Evolutionary conservation across 2,113 vertebrate genomes (phyloP), one percentile per base, ranked within the genome.

Genomic region (Brachyistius frenatus): DNA sequence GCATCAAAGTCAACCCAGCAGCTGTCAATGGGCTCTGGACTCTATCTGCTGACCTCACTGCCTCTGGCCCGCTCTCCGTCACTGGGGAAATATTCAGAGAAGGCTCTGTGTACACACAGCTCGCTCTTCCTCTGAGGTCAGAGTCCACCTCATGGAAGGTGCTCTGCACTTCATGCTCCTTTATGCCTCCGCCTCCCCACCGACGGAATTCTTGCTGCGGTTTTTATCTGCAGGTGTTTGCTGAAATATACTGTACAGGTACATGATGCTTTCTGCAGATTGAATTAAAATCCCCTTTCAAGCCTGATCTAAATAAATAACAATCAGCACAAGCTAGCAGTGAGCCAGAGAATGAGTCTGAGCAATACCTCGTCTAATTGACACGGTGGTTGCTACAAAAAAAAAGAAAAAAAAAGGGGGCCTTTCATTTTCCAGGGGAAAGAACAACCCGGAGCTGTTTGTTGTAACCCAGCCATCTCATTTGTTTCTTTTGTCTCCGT

Each of bases 1-100:
- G 91, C 88, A 93, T 94, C 91, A 89, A 91, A 93, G 91, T 93
- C 88, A 89, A 89, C 86, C 68, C 86, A 86, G 90, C 90, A 92
- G 85, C 89, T 91, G 91, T 93, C 92, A 93, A 87, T 81, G 80
- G 73, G 81, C 89, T 91, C 74, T 82, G 87, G 91, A 86, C 91
- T 87, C 66, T 78, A 79, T 91, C 73, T 83, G 84, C 90, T 92
- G 89, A 92, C 91, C 87, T 91, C 73, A 44, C 75, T 64, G 85
- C 81, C 90, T 81, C 79, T 65, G 78, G 86, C 74, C 86, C 68
- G 64, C 77, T 66, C 81, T 79, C 71, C 5, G 58, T 84, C 87
- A 41, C 88, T 60, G 73, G 82, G 89, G 84, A 88, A 90, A 92
- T 86, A 90, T 85, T 89, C 81, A 84, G 68, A 75, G 67, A 53